These are phyloP conservation scores for Sipha flava DNA, from an alignment of 1,140 invertebrate genomes.

Conservation along the genomic window DNA sequence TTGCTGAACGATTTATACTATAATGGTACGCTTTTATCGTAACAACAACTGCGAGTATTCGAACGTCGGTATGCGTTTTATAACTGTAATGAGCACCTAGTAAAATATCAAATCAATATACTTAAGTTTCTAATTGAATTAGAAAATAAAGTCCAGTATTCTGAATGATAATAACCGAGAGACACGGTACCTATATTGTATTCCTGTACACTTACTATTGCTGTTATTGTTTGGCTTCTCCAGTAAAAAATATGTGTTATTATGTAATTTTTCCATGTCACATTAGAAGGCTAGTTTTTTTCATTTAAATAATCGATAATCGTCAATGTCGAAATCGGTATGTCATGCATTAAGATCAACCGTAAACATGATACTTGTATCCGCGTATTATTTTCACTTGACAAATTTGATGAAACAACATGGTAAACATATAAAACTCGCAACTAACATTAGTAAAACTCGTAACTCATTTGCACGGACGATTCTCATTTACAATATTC, in stretches of 20 bases:
- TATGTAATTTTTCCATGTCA: background rate
- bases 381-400: no score
- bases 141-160: background rate
- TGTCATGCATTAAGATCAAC: no score
- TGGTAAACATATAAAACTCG: no score
- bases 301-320: background rate
- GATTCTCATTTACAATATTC: no score
- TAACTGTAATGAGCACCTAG: background rate
- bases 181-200: background rate
- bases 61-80: background rate
- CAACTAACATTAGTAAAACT: no score
- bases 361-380: no score
- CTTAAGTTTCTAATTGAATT: background rate
- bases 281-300: background rate
- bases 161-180: background rate
- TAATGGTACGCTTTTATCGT: background rate
- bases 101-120: background rate
- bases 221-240: slow-evolving; percentile 1
- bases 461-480: no score
- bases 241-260: background rate
- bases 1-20: no score
- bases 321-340: background rate
- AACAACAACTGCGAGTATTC: background rate
- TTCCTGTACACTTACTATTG: background rate
- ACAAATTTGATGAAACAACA: no score